phyloP scores from a whole-genome alignment of 2,888 invertebrate genomes.

The Penaeus monodon region DNA sequence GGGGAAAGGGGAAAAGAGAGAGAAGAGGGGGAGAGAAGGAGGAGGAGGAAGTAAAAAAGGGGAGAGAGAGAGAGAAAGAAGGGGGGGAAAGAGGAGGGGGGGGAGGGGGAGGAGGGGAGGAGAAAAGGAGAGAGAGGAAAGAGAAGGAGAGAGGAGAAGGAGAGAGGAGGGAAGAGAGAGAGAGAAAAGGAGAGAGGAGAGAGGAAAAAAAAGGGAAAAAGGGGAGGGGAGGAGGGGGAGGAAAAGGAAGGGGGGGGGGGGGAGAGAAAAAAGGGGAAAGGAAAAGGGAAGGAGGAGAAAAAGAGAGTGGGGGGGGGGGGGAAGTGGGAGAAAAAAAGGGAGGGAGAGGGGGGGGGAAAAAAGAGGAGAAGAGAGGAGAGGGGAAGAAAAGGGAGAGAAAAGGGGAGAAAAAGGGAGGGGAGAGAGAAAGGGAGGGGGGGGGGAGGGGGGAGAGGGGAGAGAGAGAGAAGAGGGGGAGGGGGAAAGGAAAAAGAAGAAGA shows the following conservation, averaged over 20 bases:
- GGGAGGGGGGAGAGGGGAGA: neutral
- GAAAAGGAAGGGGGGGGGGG: neutral
- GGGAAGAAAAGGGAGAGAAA: neutral
- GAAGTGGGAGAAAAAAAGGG: neutral
- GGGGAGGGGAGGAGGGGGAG: neutral
- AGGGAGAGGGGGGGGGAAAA: neutral
- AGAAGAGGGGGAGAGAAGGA: no score
- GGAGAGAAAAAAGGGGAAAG: neutral
- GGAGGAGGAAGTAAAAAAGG: no score
- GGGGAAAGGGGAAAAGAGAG: no score
- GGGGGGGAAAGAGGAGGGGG: no score
- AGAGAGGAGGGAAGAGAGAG: neutral
- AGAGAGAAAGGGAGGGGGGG: no score
- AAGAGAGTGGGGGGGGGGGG: neutral
- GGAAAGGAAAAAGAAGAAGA: neutral
- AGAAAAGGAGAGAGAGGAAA: no score
- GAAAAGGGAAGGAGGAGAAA: no score
- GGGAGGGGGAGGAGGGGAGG: no score
- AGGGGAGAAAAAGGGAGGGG: neutral
- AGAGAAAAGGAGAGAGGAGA: neutral
- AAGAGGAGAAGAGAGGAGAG: neutral
- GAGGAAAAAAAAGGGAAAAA: no score
- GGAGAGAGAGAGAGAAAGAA: no score
- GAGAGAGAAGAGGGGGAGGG: neutral
- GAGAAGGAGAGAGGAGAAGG: no score